Evolutionary conservation across 2,888 invertebrate species (phyloP).

Genomic region (Drosophila anomelani): DNA sequence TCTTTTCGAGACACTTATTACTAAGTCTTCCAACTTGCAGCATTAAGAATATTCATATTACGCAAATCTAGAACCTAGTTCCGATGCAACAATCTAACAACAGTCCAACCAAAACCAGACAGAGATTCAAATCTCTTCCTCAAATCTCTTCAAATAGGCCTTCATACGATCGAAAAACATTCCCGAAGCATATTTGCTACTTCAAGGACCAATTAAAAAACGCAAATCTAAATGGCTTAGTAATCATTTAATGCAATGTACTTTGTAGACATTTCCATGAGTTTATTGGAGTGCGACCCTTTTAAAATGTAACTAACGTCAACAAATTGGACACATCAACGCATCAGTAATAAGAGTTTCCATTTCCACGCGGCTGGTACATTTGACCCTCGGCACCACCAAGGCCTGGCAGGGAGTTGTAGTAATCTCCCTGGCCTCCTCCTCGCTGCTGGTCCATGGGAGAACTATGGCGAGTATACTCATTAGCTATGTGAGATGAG

Average conservation of each 20-base stretch:
- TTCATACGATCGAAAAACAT: too few species aligned
- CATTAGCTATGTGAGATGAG: too few species aligned
- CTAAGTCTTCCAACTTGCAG: too few species aligned
- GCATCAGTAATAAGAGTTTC: constrained; percentile 25
- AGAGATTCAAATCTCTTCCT: too few species aligned
- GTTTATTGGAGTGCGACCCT: not conserved
- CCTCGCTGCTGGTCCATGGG: constrained; percentile 54
- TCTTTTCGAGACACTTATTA: too few species aligned
- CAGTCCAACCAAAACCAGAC: too few species aligned
- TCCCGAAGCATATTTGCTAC: not conserved
- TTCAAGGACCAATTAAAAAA: not conserved
- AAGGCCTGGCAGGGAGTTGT: constrained; percentile 61
- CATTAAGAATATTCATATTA: too few species aligned
- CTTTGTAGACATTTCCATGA: constrained; percentile 3
- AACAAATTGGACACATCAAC: not conserved
- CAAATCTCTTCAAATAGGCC: too few species aligned
- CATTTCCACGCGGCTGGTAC: constrained; percentile 17
- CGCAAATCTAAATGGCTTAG: not conserved
- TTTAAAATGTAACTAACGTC: not conserved
- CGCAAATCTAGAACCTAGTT: too few species aligned
- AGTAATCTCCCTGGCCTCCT: constrained; percentile 64
- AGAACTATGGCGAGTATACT: constrained; percentile 34
- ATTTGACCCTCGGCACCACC: constrained; percentile 47
- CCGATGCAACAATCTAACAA: too few species aligned
- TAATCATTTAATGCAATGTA: not conserved